These are phyloP conservation scores for Orchesellides sinensis DNA, from an alignment of 2,888 invertebrate species.

Conservation along the genomic window DNA sequence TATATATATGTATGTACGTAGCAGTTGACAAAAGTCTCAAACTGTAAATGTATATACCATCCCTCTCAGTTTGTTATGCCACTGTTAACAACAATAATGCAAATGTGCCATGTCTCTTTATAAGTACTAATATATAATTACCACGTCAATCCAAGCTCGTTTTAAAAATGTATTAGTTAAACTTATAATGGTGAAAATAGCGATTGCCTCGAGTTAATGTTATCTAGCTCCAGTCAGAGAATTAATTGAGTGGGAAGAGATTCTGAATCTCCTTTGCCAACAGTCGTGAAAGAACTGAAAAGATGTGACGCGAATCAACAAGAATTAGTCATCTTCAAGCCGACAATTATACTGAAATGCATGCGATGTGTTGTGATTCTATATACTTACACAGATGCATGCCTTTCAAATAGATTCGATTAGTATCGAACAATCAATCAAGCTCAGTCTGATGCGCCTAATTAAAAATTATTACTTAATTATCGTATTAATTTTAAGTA, in stretches of 20 bases:
- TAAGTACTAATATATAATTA: constrained; percentile 21
- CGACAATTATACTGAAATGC: neutral
- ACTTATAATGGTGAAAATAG: neutral
- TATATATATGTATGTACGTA: neutral
- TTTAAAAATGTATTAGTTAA: neutral
- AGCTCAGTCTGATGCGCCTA: constrained; percentile 57
- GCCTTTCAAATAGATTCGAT: constrained; percentile 20
- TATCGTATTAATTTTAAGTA: neutral
- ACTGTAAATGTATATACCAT: neutral
- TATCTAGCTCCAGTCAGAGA: too few relatives aligned
- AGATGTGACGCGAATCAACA: neutral
- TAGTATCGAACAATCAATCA: constrained; percentile 52
- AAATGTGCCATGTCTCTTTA: constrained; percentile 60
- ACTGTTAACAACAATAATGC: constrained; percentile 56
- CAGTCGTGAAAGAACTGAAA: neutral
- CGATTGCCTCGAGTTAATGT: constrained; percentile 10
- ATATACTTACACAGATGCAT: too few relatives aligned
- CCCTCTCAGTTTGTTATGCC: neutral
- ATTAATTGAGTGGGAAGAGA: too few relatives aligned
- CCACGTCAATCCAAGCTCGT: neutral
- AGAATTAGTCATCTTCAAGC: neutral
- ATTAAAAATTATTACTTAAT: constrained; percentile 17
- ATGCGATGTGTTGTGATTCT: neutral
- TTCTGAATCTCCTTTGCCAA: neutral
- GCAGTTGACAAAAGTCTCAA: neutral